Conservation (phyloP, 2,113 vertebrate genomes). For the Rhombomys opimus region DNA sequence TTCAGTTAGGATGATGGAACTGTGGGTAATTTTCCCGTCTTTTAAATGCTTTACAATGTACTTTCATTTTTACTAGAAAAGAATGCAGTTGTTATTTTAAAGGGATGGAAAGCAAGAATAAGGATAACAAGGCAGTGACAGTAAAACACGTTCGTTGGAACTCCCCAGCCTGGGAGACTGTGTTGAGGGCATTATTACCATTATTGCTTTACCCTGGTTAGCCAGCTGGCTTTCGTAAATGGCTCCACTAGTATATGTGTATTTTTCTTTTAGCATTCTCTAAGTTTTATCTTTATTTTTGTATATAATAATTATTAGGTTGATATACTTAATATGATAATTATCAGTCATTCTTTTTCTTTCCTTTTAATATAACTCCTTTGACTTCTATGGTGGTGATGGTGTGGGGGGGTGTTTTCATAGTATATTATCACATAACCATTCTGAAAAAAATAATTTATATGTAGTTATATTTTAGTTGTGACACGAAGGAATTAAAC, state of each 20-base stretch:
- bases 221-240: background rate
- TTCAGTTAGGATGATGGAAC: background rate
- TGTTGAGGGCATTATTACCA: background rate
- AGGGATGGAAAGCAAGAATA: background rate
- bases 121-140: background rate
- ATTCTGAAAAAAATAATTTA: conserved; percentile 48
- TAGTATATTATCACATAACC: conserved; percentile 20
- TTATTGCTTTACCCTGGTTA: background rate
- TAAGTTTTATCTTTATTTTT: background rate
- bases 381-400: background rate
- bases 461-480: conserved; percentile 4
- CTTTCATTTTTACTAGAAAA: conserved; percentile 28
- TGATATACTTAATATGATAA: background rate
- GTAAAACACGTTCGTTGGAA: background rate
- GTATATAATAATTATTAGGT: background rate
- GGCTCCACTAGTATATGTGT: background rate
- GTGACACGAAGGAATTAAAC: background rate
- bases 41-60: background rate
- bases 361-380: background rate
- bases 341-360: background rate
- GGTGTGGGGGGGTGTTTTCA: background rate
- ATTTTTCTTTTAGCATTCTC: background rate
- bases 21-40: background rate
- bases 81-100: background rate
- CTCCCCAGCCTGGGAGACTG: background rate